These are phyloP conservation scores for Zhuqinia jingwanae DNA, from an alignment of 2,888 invertebrate species.

Conservation along the genomic window DNA sequence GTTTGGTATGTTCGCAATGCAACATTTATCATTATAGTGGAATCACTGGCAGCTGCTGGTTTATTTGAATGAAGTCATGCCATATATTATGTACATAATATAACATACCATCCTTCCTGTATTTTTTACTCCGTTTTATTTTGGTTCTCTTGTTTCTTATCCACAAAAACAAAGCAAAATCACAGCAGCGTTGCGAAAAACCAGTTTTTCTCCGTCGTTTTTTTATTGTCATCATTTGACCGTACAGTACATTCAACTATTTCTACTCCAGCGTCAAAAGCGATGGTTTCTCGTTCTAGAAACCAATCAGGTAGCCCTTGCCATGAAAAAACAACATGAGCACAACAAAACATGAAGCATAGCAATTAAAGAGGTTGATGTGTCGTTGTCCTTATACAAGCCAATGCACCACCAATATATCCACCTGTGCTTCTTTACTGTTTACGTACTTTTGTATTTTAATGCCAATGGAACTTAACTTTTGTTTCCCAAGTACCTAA, in stretches of 20 bases:
- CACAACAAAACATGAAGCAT: too few species aligned
- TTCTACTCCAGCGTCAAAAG: too few species aligned
- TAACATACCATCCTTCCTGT: background rate
- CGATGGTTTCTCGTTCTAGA: too few species aligned
- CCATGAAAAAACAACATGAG: background rate
- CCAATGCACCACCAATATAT: too few species aligned
- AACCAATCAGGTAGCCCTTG: background rate
- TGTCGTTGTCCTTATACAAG: too few species aligned
- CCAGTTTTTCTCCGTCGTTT: background rate
- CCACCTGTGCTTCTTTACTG: too few species aligned
- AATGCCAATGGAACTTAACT: too few species aligned
- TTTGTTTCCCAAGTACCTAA: too few species aligned
- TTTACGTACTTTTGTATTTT: too few species aligned
- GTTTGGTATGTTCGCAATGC: background rate
- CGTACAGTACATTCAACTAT: background rate
- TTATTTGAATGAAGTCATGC: background rate
- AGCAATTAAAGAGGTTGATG: too few species aligned
- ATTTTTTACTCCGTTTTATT: background rate
- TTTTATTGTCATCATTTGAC: background rate
- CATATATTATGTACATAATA: background rate
- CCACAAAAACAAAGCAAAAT: background rate
- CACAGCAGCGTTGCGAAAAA: constrained; percentile 24
- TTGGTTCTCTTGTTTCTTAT: background rate
- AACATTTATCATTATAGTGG: background rate
- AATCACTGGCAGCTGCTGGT: constrained; percentile 1